Percentiles rank a stretch among this genome's conserved stretches.
phyloP scores from a whole-genome alignment of 2,113 vertebrate genomes.

The Puffinus mauretanicus region DNA sequence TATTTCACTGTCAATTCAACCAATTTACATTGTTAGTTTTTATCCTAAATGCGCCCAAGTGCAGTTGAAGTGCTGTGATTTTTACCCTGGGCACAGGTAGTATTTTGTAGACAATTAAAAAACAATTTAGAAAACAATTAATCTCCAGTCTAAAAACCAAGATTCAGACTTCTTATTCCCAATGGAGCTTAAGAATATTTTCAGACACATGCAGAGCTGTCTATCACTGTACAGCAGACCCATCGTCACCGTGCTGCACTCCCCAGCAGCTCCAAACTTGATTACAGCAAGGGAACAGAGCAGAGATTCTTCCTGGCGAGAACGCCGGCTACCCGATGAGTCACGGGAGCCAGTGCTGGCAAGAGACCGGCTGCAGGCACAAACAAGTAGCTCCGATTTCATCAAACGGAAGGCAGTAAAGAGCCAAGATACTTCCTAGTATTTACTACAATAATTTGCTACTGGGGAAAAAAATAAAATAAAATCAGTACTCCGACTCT shows the following conservation, averaged over 20 bases:
- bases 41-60: neutral
- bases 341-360: neutral
- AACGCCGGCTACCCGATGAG: fast-evolving
- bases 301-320: neutral
- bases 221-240: fast-evolving
- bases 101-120: neutral
- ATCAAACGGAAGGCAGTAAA: neutral
- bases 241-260: fast-evolving
- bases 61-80: neutral
- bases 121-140: neutral
- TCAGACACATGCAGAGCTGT: neutral
- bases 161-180: neutral
- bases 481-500: neutral
- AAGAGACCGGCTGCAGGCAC: neutral
- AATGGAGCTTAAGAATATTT: neutral
- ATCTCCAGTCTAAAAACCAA: neutral
- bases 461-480: neutral
- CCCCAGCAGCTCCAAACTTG: neutral
- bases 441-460: neutral
- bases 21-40: neutral
- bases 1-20: neutral
- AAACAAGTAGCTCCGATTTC: slow-evolving; percentile 25
- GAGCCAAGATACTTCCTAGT: neutral
- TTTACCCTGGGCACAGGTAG: neutral
- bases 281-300: neutral